phyloP scores from a whole-genome alignment of 2,113 vertebrate species.

The Machaerirhynchus nigripectus region DNA sequence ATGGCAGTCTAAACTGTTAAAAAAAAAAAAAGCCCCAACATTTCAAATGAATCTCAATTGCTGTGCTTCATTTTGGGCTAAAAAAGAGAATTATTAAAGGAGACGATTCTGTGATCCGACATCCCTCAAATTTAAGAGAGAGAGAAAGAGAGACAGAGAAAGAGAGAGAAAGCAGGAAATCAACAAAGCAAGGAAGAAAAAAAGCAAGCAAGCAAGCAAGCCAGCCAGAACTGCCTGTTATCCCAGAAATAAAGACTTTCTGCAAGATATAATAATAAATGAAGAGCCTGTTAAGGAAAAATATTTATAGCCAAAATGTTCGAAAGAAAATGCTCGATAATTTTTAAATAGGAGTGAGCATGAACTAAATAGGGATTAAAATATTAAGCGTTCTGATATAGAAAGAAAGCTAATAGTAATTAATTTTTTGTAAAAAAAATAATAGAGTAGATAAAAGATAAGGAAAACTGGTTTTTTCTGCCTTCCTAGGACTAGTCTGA shows the following conservation, averaged over 20 bases:
- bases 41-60: neutral
- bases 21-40: neutral
- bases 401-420: neutral
- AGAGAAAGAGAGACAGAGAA: neutral
- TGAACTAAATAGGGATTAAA: neutral
- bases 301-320: neutral
- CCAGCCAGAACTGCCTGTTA: neutral
- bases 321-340: neutral
- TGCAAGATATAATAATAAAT: neutral
- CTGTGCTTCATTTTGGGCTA: neutral
- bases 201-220: neutral
- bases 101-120: neutral
- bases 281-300: neutral
- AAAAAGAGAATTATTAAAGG: neutral
- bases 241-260: neutral
- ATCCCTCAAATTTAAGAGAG: neutral
- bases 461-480: accelerated
- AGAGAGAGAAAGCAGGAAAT: neutral
- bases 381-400: neutral
- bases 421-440: neutral
- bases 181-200: neutral
- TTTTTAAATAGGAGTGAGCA: neutral
- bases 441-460: neutral
- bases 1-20: neutral
- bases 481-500: neutral